A percentile compares a stretch with the other conserved stretches of the same genome.
Evolutionary conservation across 2,113 vertebrate species (phyloP).

Genomic region (Tragelaphus strepsiceros): DNA sequence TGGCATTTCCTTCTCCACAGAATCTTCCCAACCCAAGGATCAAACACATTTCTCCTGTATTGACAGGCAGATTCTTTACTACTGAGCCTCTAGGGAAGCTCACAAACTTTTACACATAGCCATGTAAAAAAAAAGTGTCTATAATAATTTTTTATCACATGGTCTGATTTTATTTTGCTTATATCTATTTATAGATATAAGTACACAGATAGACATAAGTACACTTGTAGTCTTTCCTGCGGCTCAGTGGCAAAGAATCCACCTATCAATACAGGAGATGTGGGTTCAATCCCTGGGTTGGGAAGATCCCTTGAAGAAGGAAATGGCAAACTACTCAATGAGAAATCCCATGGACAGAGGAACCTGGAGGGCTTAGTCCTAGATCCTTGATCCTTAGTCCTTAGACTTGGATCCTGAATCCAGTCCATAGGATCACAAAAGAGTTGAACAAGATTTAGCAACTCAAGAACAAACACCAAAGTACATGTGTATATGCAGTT

Average conservation of each 20-base stretch:
- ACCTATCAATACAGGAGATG: background rate
- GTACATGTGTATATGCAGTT: background rate
- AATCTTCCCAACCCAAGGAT: background rate
- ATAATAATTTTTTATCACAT: background rate
- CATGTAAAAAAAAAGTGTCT: background rate
- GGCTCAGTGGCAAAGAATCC: background rate
- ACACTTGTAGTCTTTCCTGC: background rate
- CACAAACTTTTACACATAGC: background rate
- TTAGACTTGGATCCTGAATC: too few relatives aligned
- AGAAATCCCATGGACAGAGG: background rate
- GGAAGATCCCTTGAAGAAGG: background rate
- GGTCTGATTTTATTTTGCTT: background rate
- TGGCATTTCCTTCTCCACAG: background rate
- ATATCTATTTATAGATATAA: background rate
- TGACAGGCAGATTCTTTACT: background rate
- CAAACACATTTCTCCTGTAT: background rate
- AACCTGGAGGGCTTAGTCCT: background rate
- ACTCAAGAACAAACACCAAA: background rate
- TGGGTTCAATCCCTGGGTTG: background rate
- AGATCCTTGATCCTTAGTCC: too few relatives aligned
- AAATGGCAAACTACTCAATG: background rate
- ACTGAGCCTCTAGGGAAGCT: background rate
- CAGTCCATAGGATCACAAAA: background rate
- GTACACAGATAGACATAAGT: background rate
- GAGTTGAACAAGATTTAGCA: background rate